Base-by-base conservation (phyloP, 2,113 vertebrate genomes). In the Mastomys natalensis region DNA sequence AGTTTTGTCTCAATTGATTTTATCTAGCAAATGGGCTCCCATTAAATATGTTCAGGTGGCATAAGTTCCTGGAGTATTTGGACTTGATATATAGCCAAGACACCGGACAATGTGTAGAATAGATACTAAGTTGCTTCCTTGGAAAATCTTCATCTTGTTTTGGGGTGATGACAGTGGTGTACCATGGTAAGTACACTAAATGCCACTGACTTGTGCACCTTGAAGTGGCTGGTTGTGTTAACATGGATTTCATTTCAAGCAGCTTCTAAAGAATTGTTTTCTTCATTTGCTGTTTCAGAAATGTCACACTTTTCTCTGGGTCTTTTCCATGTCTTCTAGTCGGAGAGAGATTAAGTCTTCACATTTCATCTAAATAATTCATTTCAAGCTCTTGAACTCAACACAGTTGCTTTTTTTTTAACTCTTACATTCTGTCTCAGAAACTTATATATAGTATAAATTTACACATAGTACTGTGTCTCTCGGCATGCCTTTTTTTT, bases 1-100 rank as follows among this genome's bases (percentile, higher is more conserved):
- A 98, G 94, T 97, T 98, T 98, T 91, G 96, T 91, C 94, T 92
- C 88, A 93, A 86, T 58, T 96, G 89, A 95, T 97, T 98, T 97
- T 98, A 96, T 97, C 91, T 98, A 5, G 68, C 93, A 94, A 98
- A 96, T 95, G 94, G 97, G 74, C 55, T 91, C 84, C 81, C 87
- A 68, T 95, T 97, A 96, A 96, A 92, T 81, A 80, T 96, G 81
- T 96, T 98, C 97, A 96, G 93, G 96, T 93, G 81, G 78, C 58
- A 96, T 72, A 80, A 97, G 3, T 0, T 58, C 95, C 93, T 96
- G 66, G 95, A 95, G 77, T 93, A 97, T 97, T 93, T 93, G 82
- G 55, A 0, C 93, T 98, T 96, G 92, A 92, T 95, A 93, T 24
- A 55, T 93, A 76, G 92, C 95, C 94, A 78, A 98, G 96, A 73